Evolutionary conservation across 2,797 vertebrate genomes (phyloP).

Genomic region (Hypotaenidia okinawae): DNA sequence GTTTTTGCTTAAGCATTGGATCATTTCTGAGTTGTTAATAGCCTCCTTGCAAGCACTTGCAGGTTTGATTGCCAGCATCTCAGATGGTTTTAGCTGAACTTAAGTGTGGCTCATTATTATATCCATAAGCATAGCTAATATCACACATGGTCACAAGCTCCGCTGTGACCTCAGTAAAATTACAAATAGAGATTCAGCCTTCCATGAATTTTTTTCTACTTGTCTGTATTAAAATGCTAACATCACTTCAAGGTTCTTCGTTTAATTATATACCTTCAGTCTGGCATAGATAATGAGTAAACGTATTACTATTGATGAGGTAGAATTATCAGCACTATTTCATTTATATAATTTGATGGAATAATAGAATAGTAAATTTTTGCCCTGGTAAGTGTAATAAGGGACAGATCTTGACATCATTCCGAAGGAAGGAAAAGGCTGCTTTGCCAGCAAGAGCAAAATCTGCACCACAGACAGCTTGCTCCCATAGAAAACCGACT

Average conservation of each 20-base stretch:
- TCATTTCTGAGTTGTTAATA: not conserved
- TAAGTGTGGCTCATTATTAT: not conserved
- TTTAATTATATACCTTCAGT: constrained; percentile 59
- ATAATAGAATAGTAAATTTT: not conserved
- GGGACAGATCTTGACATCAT: not conserved
- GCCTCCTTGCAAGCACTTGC: not conserved
- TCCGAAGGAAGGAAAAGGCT: not conserved
- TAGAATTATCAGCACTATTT: not conserved
- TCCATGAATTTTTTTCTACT: constrained; percentile 38
- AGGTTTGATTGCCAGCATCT: constrained; percentile 12
- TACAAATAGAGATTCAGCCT: constrained; percentile 44
- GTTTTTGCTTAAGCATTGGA: not conserved
- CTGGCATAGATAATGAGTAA: constrained; percentile 62
- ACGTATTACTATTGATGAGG: not conserved
- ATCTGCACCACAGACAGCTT: not conserved
- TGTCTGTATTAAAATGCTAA: constrained; percentile 37
- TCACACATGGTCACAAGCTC: not conserved
- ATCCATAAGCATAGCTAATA: not conserved
- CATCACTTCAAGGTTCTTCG: constrained; percentile 51
- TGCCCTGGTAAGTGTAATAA: not conserved
- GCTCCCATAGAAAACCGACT: not conserved
- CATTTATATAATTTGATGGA: not conserved
- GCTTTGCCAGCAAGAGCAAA: not conserved
- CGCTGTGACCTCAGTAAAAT: constrained; percentile 18
- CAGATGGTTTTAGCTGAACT: not conserved